These are phyloP conservation scores for Lepidothrix coronata DNA, from an alignment of 2,113 vertebrate genomes.

Conservation along the genomic window DNA sequence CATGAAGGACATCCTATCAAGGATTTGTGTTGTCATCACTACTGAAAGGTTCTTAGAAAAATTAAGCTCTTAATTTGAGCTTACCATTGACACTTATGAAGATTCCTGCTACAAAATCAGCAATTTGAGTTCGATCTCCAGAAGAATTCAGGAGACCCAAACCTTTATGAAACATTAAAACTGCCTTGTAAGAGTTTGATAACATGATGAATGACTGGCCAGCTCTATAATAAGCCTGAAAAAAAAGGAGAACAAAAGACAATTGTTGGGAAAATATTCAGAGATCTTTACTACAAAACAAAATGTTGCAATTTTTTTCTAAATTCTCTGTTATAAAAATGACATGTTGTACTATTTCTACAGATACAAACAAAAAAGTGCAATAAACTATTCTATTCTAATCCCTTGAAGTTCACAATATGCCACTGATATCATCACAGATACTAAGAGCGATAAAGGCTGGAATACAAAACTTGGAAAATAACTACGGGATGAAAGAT, in stretches of 20 bases:
- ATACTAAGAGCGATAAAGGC: neutral
- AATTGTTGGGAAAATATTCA: neutral
- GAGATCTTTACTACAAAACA: neutral
- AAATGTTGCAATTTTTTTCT: neutral
- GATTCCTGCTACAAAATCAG: slow-evolving; percentile 75
- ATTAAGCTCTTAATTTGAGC: neutral
- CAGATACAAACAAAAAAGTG: neutral
- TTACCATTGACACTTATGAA: slow-evolving; percentile 74
- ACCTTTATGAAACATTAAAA: slow-evolving; percentile 69
- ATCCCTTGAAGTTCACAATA: neutral
- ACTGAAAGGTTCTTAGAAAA: neutral
- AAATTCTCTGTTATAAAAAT: neutral
- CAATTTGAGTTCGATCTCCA: slow-evolving; percentile 45
- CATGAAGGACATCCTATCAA: neutral
- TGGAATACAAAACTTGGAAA: neutral
- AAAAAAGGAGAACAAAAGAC: neutral
- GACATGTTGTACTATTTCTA: neutral
- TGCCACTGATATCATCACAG: neutral
- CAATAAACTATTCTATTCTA: neutral
- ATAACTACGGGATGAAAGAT: neutral
- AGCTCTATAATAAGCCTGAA: slow-evolving; percentile 77
- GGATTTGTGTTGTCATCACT: neutral
- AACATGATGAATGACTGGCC: slow-evolving; percentile 69
- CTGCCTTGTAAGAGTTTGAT: slow-evolving; percentile 2
- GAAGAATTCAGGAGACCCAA: slow-evolving; percentile 46